Evolutionary conservation across 2,797 vertebrate genomes (phyloP), one percentile per base, ranked within the genome.

Genomic region (Tiaroga cobitis): DNA sequence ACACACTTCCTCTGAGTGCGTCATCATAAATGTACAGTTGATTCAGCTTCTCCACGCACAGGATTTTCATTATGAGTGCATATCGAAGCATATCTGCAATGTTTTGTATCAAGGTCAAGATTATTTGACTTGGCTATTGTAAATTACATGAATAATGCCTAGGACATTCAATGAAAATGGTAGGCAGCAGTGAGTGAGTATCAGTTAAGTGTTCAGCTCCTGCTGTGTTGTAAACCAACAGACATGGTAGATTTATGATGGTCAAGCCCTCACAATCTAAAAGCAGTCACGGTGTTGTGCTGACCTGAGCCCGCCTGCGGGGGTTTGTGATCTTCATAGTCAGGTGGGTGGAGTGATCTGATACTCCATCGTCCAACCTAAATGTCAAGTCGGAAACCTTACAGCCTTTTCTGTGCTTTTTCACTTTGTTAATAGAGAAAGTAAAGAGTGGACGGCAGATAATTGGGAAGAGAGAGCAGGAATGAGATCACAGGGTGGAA

Each of bases 171-270:
- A 13, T 11, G 32, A 29, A 32, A 83, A 11, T 8, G 34, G 65
- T 82, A 78, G 49, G 74, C 43, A 77, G 63, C 46, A 11, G n/a
- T 24, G 63, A 84, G 34, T 68, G 77, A 75, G 68, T 73, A 85
- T 87, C 87, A 78, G 87, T 82, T 74, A 80, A 69, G 75, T 73
- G 92, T 86, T 39, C 85, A 87, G 89, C 88, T 73, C n/a, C 37
- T 70, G 65, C 46, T 24, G 63, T 41, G 63, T 70, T 78, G 41
- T 49, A 65, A 83, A 67, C 46, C 24, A 67, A 43, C 15, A 51
- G 72, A 37, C 81, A 83, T 19, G 56, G 43, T 21, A 76, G 75
- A 84, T 84, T 77, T 69, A 84, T 84, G 74, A 84, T 59, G 82
- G 73, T 77, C 70, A 74, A 61, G 69, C 54, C 81, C 68, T 82